phyloP scores from a whole-genome alignment of 92 coral and sea anemone species.

The Ricordea florida region DNA sequence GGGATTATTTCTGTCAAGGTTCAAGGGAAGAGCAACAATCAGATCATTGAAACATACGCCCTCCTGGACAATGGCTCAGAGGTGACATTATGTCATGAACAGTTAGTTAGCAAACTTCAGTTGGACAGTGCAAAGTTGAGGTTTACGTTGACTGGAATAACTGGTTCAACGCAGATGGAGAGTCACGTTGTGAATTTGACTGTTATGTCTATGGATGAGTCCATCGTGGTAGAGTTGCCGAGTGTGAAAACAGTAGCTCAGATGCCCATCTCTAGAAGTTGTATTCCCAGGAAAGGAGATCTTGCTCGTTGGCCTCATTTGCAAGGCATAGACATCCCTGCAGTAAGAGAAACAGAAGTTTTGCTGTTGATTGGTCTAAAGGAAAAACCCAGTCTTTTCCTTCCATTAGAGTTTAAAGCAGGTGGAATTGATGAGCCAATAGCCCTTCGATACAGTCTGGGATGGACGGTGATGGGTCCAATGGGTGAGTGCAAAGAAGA shows the following conservation, averaged over 20 bases:
- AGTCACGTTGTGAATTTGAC: conserved; percentile 35
- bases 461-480: conserved; percentile 75
- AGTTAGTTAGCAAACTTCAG: conserved; percentile 22
- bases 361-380: conserved; percentile 43
- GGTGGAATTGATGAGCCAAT: conserved; percentile 38
- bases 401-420: conserved; percentile 36
- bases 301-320: conserved; percentile 48
- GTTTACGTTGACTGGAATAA: conserved; percentile 63
- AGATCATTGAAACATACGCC: conserved; percentile 44
- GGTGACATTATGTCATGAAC: conserved; percentile 68
- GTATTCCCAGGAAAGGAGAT: conserved; percentile 37
- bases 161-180: conserved; percentile 51
- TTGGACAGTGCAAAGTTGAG: conserved; percentile 40
- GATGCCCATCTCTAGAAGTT: conserved; percentile 62
- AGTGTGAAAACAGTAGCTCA: conserved; percentile 58
- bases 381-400: conserved; percentile 25
- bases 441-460: conserved; percentile 60
- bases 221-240: conserved; percentile 29
- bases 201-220: conserved; percentile 64
- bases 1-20: conserved; percentile 70
- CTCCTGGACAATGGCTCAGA: conserved; percentile 59
- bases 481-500: conserved; percentile 42
- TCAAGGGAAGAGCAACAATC: conserved; percentile 19
- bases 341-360: conserved; percentile 5
- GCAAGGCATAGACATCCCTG: conserved; percentile 21